Percentiles rank a stretch among this genome's conserved stretches.
Conservation (phyloP, 2,888 invertebrate genomes). For the Globia sparganii region DNA sequence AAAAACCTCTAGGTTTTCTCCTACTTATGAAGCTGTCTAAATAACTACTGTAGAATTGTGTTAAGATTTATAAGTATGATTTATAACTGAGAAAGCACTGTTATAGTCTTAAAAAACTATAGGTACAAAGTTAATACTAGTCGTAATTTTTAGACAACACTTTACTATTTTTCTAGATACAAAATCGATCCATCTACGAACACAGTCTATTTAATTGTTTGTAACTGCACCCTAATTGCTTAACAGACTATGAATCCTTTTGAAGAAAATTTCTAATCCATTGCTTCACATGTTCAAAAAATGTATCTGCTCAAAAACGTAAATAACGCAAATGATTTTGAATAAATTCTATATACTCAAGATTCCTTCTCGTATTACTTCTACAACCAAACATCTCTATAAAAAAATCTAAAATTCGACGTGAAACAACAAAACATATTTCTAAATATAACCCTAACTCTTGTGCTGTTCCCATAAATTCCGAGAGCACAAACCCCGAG, state of each 20-base stretch:
- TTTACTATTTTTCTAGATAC: not conserved
- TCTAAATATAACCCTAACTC: conserved; percentile 43
- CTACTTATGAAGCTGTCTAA: not conserved
- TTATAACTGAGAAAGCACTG: not conserved
- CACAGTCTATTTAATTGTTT: not conserved
- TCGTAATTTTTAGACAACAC: not conserved
- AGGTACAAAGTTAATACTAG: not conserved
- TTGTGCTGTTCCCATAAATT: conserved; percentile 59
- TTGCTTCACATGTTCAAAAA: not conserved
- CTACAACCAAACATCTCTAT: not conserved
- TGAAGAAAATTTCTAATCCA: not conserved
- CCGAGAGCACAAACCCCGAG: conserved; percentile 51
- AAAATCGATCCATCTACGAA: not conserved
- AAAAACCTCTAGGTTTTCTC: not conserved
- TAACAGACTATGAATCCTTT: not conserved
- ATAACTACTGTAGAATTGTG: not conserved
- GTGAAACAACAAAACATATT: conserved; percentile 39
- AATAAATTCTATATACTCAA: not conserved
- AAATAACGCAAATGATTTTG: not conserved
- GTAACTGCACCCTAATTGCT: not conserved
- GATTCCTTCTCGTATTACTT: not conserved
- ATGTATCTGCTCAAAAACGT: not conserved
- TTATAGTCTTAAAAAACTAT: not conserved
- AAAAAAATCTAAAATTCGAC: conserved; percentile 11
- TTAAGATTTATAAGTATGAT: conserved; percentile 8